Evolutionary conservation across 2,888 invertebrate species (phyloP).

Genomic region (Thereva nobilitata): DNA sequence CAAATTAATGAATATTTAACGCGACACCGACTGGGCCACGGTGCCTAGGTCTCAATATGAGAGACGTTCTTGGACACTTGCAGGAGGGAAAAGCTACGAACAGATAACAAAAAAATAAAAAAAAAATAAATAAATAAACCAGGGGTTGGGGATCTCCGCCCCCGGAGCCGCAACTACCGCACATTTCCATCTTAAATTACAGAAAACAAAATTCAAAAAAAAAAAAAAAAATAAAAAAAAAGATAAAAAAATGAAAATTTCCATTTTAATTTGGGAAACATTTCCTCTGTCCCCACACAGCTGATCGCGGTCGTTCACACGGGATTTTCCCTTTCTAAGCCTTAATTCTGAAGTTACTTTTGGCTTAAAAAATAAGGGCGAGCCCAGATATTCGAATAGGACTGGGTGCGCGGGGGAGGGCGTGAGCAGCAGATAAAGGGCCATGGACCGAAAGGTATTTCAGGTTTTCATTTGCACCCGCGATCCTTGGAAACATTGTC

Average conservation of each 20-base stretch:
- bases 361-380: too few species aligned
- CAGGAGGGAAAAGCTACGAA: conserved; percentile 4
- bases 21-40: conserved; percentile 17
- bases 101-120: conserved; percentile 2
- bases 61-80: background rate
- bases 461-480: conserved; percentile 21
- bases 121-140: background rate
- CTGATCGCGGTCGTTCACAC: conserved; percentile 20
- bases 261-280: conserved; percentile 32
- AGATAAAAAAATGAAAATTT: conserved; percentile 14
- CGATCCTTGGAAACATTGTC: conserved; percentile 10
- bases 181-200: conserved; percentile 35
- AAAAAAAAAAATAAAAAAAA: too few species aligned
- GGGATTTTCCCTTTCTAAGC: background rate
- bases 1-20: conserved; percentile 40
- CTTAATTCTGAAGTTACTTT: background rate
- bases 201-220: conserved; percentile 9
- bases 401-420: too few species aligned
- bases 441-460: conserved; percentile 13
- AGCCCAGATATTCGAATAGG: too few species aligned
- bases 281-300: background rate
- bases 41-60: conserved; percentile 6
- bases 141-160: background rate
- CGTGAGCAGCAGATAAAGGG: background rate
- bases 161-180: background rate